Evolutionary conservation across 2,797 vertebrate species (phyloP).

Genomic region (Cryptoprocta ferox): DNA sequence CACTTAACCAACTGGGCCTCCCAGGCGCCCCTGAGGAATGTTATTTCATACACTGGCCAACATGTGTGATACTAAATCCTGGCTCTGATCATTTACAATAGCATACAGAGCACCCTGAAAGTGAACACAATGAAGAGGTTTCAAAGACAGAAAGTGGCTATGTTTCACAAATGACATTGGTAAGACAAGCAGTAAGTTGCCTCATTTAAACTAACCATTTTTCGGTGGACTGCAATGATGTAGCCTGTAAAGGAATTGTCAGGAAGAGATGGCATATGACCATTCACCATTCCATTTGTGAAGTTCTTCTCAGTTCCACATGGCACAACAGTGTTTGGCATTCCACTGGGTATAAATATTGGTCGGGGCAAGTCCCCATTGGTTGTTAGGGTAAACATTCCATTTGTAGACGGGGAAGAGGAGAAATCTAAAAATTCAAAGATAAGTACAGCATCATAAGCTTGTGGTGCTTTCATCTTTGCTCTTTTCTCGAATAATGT

Average conservation of each 20-base stretch:
- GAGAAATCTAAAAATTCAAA: constrained; percentile 84
- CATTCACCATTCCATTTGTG: constrained; percentile 90
- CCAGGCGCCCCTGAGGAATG: background rate
- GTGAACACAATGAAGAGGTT: background rate
- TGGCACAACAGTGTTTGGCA: constrained; percentile 91
- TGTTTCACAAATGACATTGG: constrained; percentile 50
- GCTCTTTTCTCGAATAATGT: constrained; percentile 49
- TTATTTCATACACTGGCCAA: background rate
- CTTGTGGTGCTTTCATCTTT: background rate
- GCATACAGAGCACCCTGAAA: background rate
- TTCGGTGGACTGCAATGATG: constrained; percentile 98
- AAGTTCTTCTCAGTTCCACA: constrained; percentile 88
- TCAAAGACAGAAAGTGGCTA: constrained; percentile 48
- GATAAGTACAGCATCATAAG: constrained; percentile 8
- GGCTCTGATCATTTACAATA: background rate
- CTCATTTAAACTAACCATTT: constrained; percentile 92
- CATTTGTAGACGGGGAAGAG: constrained; percentile 87
- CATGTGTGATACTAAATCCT: background rate
- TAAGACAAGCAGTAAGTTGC: constrained; percentile 6
- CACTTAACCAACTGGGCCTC: no score
- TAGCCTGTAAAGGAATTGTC: constrained; percentile 96
- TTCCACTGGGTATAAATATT: constrained; percentile 93
- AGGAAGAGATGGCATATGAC: constrained; percentile 89
- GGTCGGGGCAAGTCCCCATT: constrained; percentile 89
- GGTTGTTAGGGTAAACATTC: constrained; percentile 85